Percentiles rank a stretch among this genome's conserved stretches.
These are phyloP conservation scores for Venustaconcha ellipsiformis DNA, from an alignment of 1,140 invertebrate genomes.

Conservation along the genomic window DNA sequence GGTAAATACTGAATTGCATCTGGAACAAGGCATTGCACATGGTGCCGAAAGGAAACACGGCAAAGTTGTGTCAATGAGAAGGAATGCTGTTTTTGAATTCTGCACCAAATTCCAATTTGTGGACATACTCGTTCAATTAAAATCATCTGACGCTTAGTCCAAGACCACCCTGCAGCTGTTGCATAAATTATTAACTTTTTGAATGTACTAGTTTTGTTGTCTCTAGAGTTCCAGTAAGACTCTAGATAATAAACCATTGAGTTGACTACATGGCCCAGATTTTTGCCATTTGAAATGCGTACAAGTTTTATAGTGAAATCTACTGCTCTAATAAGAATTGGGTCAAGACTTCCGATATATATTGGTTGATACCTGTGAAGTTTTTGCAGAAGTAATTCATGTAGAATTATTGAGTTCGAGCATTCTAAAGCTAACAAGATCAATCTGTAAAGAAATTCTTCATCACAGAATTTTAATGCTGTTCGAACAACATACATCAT, in stretches of 20 bases:
- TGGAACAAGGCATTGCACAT: constrained; percentile 14
- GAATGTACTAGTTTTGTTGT: constrained; percentile 24
- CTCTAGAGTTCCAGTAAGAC: constrained; percentile 42
- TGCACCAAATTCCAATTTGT: constrained; percentile 36
- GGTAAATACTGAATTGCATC: constrained; percentile 20
- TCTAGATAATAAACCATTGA: constrained; percentile 48
- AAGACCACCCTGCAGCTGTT: constrained; percentile 43
- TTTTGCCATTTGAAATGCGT: constrained; percentile 23
- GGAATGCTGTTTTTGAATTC: constrained; percentile 13
- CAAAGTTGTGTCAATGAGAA: constrained; percentile 38
- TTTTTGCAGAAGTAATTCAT: constrained; percentile 41
- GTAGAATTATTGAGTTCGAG: constrained; percentile 34
- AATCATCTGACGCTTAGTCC: constrained; percentile 31
- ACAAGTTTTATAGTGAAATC: constrained; percentile 49
- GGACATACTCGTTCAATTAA: constrained; percentile 35
- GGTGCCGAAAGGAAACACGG: constrained; percentile 27
- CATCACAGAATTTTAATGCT: constrained; percentile 45
- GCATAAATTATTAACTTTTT: constrained; percentile 42
- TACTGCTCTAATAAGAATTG: constrained; percentile 35
- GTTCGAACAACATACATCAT: constrained; percentile 54
- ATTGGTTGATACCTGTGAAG: constrained; percentile 52
- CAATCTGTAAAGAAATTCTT: constrained; percentile 38
- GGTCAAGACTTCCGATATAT: constrained; percentile 36
- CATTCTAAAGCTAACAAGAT: constrained; percentile 32
- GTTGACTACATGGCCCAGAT: constrained; percentile 32